Percentiles rank a stretch among this genome's conserved stretches.
Evolutionary conservation across 1,140 invertebrate genomes (phyloP).

Genomic region (Drosophila pruinosa): DNA sequence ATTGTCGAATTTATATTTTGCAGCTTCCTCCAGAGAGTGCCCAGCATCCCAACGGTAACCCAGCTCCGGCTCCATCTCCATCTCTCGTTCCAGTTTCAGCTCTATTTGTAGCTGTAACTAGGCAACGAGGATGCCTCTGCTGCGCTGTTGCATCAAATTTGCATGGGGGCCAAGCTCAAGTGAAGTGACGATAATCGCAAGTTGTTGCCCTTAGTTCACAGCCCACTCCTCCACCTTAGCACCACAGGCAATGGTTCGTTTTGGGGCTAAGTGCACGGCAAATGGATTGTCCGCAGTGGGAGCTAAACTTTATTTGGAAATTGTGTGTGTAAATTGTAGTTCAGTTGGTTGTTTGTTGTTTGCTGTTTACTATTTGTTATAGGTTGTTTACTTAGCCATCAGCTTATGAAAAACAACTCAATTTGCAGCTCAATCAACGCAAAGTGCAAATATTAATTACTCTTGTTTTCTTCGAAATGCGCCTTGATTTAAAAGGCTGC

Average conservation of each 20-base stretch:
- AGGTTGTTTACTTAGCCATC: constrained; percentile 12
- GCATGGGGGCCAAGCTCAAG: constrained; percentile 57
- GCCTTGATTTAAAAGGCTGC: neutral
- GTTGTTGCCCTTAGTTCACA: constrained; percentile 28
- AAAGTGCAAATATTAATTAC: constrained; percentile 40
- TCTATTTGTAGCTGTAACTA: neutral
- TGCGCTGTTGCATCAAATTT: constrained; percentile 63
- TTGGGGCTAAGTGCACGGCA: constrained; percentile 36
- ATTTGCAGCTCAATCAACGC: constrained; percentile 38
- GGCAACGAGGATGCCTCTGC: constrained; percentile 14
- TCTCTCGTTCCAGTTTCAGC: neutral
- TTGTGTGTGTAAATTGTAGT: constrained; percentile 62
- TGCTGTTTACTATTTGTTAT: neutral
- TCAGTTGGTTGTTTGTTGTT: constrained; percentile 30
- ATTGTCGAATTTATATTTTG: constrained; percentile 13
- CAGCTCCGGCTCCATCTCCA: neutral
- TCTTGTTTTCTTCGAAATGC: neutral
- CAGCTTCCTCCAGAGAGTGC: neutral
- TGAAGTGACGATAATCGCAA: constrained; percentile 74
- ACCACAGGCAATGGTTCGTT: neutral
- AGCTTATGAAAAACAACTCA: constrained; percentile 38
- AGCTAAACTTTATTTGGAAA: constrained; percentile 34
- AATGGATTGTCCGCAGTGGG: constrained; percentile 49
- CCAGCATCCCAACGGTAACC: neutral
- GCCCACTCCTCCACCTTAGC: neutral